A percentile compares a stretch with the other conserved stretches of the same genome.
Evolutionary conservation across 2,888 invertebrate genomes (phyloP).

Genomic region (Tenthredo amoena): DNA sequence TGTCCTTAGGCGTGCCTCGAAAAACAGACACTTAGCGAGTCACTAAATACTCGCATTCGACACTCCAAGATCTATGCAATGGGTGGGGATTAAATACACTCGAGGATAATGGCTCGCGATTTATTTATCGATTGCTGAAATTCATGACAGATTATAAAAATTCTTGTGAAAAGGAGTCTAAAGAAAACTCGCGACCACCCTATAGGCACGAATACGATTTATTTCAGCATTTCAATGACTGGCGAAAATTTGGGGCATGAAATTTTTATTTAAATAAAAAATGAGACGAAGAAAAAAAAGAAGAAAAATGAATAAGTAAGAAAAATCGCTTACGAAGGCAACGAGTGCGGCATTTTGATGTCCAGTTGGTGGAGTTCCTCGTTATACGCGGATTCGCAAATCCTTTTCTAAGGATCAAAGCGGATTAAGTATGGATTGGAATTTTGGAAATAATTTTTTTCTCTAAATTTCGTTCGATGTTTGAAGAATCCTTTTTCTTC

Average conservation of each 20-base stretch:
- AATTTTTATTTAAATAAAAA: not conserved
- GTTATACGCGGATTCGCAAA: slow-evolving; percentile 35
- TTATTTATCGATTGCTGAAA: not conserved
- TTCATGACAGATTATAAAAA: not conserved
- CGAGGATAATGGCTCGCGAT: not conserved
- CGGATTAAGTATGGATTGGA: slow-evolving; percentile 35
- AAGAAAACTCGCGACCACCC: not conserved
- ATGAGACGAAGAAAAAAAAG: not conserved
- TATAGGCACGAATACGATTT: not conserved
- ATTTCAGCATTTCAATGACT: not conserved
- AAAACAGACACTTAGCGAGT: slow-evolving; percentile 32
- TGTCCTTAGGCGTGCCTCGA: not conserved
- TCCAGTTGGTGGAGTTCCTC: not conserved
- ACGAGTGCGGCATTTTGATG: slow-evolving; percentile 28
- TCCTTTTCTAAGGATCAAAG: slow-evolving; percentile 33
- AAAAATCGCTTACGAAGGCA: slow-evolving; percentile 31
- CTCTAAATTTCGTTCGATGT: slow-evolving; percentile 15
- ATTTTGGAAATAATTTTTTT: not conserved
- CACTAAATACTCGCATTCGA: slow-evolving; percentile 11
- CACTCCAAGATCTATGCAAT: not conserved
- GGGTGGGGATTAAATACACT: not conserved
- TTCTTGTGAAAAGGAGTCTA: not conserved
- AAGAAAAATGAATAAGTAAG: slow-evolving; percentile 18
- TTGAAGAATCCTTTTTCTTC: slow-evolving; percentile 14
- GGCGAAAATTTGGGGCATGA: not conserved